These are phyloP conservation scores for Lucinisca nassula DNA, from an alignment of 2,888 invertebrate species.

Conservation along the genomic window DNA sequence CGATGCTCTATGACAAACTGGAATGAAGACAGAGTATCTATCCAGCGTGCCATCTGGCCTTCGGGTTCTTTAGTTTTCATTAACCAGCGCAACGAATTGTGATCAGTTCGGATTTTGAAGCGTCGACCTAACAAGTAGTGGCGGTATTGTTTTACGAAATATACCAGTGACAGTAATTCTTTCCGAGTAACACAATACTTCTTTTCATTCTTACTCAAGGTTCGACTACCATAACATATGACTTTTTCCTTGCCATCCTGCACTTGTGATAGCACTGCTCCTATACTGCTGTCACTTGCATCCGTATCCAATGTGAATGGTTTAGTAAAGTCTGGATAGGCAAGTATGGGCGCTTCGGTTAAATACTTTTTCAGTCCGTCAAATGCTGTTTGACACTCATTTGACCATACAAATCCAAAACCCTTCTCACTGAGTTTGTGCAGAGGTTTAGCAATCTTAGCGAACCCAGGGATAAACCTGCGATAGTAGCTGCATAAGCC, in stretches of 20 bases:
- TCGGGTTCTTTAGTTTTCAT: background rate
- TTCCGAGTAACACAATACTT: too few relatives aligned
- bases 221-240: too few relatives aligned
- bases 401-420: background rate
- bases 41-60: background rate
- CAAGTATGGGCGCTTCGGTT: slow-evolving; percentile 6
- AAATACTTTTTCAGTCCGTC: background rate
- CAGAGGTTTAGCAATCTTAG: background rate
- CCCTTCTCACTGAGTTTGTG: background rate
- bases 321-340: slow-evolving; percentile 24
- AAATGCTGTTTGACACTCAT: background rate
- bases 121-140: slow-evolving; percentile 1
- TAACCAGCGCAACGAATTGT: background rate
- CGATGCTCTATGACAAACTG: background rate
- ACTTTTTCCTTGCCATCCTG: too few relatives aligned
- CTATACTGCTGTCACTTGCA: slow-evolving; percentile 30
- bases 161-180: too few relatives aligned
- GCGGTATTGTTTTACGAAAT: too few relatives aligned
- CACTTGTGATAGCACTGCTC: slow-evolving; percentile 43
- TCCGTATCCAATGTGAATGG: slow-evolving; percentile 49
- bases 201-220: too few relatives aligned
- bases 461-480: background rate
- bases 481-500: slow-evolving; percentile 3
- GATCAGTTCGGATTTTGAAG: slow-evolving; percentile 14
- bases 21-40: background rate